phyloP scores from a whole-genome alignment of 2,888 invertebrate species.

The Acanthosepion esculentum region DNA sequence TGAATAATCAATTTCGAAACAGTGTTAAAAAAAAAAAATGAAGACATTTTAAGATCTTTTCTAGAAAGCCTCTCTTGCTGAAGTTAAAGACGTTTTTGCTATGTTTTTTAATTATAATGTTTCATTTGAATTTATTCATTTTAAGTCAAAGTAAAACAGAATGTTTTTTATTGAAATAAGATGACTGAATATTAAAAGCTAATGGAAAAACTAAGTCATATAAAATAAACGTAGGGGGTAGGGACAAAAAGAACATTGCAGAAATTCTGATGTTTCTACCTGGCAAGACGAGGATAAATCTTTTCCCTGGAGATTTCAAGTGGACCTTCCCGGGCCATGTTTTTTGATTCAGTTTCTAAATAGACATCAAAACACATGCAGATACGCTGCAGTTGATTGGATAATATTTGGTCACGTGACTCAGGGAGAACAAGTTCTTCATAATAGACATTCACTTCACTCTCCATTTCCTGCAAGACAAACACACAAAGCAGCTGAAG shows the following conservation, averaged over 20 bases:
- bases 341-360: constrained; percentile 82
- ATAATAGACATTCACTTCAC: constrained; percentile 82
- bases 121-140: too few relatives aligned
- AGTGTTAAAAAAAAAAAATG: too few relatives aligned
- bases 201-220: background rate
- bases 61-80: too few relatives aligned
- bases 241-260: background rate
- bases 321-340: constrained; percentile 77
- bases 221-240: background rate
- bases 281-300: constrained; percentile 78
- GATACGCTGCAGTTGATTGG: constrained; percentile 87
- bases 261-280: constrained; percentile 55
- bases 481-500: too few relatives aligned
- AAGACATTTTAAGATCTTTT: too few relatives aligned
- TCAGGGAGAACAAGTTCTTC: constrained; percentile 72
- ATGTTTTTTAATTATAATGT: too few relatives aligned
- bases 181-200: background rate
- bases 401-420: constrained; percentile 78
- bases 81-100: too few relatives aligned
- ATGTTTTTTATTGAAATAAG: too few relatives aligned
- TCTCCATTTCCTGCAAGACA: constrained; percentile 80
- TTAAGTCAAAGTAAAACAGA: too few relatives aligned
- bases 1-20: too few relatives aligned
- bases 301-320: constrained; percentile 86
- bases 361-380: constrained; percentile 90